These are phyloP conservation scores for Epinephelus moara DNA, from an alignment of 2,113 vertebrate genomes.

Conservation along the genomic window DNA sequence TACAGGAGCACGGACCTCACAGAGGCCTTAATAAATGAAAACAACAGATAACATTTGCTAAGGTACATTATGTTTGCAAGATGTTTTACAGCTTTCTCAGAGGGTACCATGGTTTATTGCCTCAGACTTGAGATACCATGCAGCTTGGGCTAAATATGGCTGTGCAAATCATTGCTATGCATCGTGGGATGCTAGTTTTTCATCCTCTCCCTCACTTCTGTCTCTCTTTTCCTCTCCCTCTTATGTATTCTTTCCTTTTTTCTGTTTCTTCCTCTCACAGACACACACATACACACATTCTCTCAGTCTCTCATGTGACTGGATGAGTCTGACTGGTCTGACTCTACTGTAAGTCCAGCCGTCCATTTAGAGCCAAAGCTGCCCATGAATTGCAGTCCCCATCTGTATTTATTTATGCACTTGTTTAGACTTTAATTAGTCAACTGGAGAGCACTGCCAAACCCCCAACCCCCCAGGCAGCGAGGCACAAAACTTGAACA, in stretches of 20 bases:
- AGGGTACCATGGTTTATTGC: constrained; percentile 40
- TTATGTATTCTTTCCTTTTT: constrained; percentile 9
- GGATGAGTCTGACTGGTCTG: constrained; percentile 30
- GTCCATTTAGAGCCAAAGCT: constrained; percentile 55
- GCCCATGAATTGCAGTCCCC: constrained; percentile 48
- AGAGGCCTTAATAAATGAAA: not conserved
- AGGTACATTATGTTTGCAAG: constrained; percentile 34
- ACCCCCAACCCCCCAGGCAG: constrained; percentile 45
- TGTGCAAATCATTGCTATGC: constrained; percentile 52
- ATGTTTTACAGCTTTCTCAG: constrained; percentile 23
- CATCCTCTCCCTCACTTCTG: constrained; percentile 25
- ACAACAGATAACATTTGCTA: not conserved
- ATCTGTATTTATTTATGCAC: constrained; percentile 81
- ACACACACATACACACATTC: not conserved
- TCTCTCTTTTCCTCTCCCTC: not conserved
- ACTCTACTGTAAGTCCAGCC: constrained; percentile 59
- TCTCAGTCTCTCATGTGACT: constrained; percentile 15
- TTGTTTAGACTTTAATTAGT: constrained; percentile 81
- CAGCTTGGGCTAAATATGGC: constrained; percentile 51
- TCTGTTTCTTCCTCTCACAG: not conserved
- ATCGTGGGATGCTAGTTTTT: constrained; percentile 33
- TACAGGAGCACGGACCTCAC: not conserved
- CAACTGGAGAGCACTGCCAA: constrained; percentile 61
- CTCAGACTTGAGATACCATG: constrained; percentile 36
- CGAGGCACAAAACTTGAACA: constrained; percentile 45